These are phyloP conservation scores for Numida meleagris DNA, from an alignment of 2,113 vertebrate genomes.

Conservation along the genomic window DNA sequence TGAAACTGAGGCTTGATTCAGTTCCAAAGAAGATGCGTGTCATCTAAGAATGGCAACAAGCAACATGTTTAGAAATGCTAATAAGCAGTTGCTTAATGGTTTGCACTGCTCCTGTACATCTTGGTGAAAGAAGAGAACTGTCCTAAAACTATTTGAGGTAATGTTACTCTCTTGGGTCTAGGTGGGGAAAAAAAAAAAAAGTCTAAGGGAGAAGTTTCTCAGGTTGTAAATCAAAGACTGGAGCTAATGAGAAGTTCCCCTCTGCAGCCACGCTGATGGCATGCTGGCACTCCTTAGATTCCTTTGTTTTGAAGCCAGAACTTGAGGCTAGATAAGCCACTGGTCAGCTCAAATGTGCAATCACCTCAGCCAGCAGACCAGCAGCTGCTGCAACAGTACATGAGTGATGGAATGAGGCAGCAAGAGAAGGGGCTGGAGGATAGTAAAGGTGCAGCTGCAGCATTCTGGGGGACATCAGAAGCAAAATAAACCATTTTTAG, in stretches of 20 bases:
- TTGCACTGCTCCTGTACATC: fast-evolving
- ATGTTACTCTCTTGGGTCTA: not conserved
- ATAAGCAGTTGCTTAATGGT: not conserved
- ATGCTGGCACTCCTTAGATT: not conserved
- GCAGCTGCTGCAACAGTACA: not conserved
- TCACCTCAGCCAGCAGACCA: not conserved
- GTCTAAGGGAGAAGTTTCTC: not conserved
- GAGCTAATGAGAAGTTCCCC: not conserved
- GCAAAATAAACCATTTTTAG: not conserved
- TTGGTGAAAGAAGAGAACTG: not conserved
- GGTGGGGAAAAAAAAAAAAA: not conserved
- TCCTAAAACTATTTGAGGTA: not conserved
- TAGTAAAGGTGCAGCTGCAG: not conserved
- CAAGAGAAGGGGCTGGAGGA: not conserved
- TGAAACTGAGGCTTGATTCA: not conserved
- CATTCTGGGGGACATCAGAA: not conserved
- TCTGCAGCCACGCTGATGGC: not conserved
- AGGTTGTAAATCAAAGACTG: not conserved
- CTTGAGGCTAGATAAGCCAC: not conserved
- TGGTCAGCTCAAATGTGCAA: not conserved
- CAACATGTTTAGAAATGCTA: not conserved
- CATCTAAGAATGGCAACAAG: not conserved
- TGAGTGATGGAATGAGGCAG: not conserved
- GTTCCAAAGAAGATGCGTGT: not conserved
- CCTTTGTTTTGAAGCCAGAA: not conserved